Evolutionary conservation across 1,140 invertebrate species (phyloP).

Genomic region (Aethina tumida): DNA sequence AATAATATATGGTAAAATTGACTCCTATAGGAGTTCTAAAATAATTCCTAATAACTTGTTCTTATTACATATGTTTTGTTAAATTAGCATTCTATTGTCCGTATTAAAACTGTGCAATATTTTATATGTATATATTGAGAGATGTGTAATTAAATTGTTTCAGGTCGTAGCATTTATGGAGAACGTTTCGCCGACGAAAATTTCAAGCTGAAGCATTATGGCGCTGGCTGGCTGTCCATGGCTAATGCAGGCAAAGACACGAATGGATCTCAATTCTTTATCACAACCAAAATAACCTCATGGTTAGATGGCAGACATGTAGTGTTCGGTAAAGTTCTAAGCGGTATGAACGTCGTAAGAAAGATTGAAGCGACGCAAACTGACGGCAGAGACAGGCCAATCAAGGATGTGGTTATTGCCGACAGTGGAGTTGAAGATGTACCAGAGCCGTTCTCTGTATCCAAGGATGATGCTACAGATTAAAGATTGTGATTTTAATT

Average conservation of each 20-base stretch:
- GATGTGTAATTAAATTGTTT: constrained; percentile 8
- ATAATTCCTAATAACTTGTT: too few species aligned
- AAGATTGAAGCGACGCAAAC: constrained; percentile 74
- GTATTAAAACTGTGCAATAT: too few species aligned
- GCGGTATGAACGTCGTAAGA: constrained; percentile 83
- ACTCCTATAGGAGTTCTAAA: neutral
- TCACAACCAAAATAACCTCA: constrained; percentile 80
- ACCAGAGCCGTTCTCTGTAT: constrained; percentile 66
- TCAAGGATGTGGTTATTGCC: constrained; percentile 68
- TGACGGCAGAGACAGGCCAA: constrained; percentile 65
- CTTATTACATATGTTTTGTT: too few species aligned
- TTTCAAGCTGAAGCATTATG: constrained; percentile 96
- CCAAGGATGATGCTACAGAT: constrained; percentile 68
- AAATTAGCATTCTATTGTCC: too few species aligned
- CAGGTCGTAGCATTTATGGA: constrained; percentile 87
- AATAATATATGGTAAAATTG: too few species aligned
- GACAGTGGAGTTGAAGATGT: constrained; percentile 61
- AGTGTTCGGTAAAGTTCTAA: constrained; percentile 91
- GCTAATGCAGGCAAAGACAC: constrained; percentile 94
- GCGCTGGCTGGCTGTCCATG: constrained; percentile 94
- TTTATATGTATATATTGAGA: neutral
- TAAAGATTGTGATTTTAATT: constrained; percentile 39
- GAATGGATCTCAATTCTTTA: constrained; percentile 98
- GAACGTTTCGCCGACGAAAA: constrained; percentile 92
- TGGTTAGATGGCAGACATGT: constrained; percentile 97